phyloP scores from a whole-genome alignment of 2,888 invertebrate genomes.

The Congeria kusceri region DNA sequence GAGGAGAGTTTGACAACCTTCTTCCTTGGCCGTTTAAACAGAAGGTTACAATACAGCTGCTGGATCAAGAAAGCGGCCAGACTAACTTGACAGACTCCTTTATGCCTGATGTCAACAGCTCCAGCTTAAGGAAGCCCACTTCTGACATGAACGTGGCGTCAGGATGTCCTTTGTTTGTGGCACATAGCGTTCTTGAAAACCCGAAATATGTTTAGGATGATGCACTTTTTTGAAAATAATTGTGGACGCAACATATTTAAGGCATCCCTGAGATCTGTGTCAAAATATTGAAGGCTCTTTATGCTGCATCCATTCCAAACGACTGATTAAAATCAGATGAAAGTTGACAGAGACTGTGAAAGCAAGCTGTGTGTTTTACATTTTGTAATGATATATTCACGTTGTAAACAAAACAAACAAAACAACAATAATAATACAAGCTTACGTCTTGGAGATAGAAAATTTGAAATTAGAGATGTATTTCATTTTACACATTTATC shows the following conservation, averaged over 20 bases:
- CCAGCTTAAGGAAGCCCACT: slow-evolving; percentile 77
- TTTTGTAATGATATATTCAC: no score
- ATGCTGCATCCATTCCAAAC: no score
- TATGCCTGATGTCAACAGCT: slow-evolving; percentile 80
- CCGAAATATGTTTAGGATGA: slow-evolving; percentile 76
- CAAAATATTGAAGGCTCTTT: no score
- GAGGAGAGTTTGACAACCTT: slow-evolving; percentile 82
- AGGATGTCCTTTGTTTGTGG: slow-evolving; percentile 79
- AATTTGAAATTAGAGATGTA: no score
- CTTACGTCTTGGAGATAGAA: no score
- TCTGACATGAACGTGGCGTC: slow-evolving; percentile 83
- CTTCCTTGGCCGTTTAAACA: slow-evolving; percentile 82
- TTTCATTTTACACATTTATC: no score
- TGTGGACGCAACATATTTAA: slow-evolving; percentile 60
- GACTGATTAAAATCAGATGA: no score
- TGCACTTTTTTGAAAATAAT: slow-evolving; percentile 77
- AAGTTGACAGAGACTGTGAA: no score
- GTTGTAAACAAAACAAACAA: no score
- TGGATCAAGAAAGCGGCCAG: slow-evolving; percentile 77
- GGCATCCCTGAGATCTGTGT: slow-evolving; percentile 33
- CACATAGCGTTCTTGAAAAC: slow-evolving; percentile 74
- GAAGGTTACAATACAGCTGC: slow-evolving; percentile 80
- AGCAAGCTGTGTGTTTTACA: no score
- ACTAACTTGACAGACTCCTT: slow-evolving; percentile 79
- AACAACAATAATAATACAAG: no score